Conservation (phyloP, 2,888 invertebrate species). For the Achlya flavicornis region DNA sequence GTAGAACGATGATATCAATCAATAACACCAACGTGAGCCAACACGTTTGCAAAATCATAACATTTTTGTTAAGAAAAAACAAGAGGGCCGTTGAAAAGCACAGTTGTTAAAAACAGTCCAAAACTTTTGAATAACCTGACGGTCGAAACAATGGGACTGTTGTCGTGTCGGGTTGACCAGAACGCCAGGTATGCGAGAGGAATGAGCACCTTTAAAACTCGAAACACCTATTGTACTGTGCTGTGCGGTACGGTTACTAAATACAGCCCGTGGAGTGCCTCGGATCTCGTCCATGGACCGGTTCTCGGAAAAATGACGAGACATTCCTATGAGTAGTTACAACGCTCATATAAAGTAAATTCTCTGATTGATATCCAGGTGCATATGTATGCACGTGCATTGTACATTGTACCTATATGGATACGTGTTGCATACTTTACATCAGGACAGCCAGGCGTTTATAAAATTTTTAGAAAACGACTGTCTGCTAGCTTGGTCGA, state of each 20-base stretch:
- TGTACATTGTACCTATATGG: too few relatives aligned
- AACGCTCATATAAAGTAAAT: slow-evolving; percentile 4
- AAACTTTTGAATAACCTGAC: slow-evolving; percentile 50
- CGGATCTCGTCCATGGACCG: slow-evolving; percentile 60
- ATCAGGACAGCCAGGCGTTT: background rate
- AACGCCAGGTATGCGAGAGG: slow-evolving; percentile 57
- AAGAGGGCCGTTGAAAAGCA: background rate
- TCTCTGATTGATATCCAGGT: slow-evolving; percentile 8
- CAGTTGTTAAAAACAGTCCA: slow-evolving; percentile 40
- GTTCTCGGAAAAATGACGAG: slow-evolving; percentile 72
- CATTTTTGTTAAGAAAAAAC: background rate
- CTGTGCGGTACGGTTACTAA: slow-evolving; percentile 39
- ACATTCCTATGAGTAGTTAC: slow-evolving; percentile 47
- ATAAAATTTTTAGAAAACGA: background rate
- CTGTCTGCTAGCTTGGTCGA: background rate
- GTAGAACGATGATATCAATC: too few relatives aligned
- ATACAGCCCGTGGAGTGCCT: slow-evolving; percentile 26
- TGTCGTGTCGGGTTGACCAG: slow-evolving; percentile 37
- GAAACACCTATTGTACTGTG: slow-evolving; percentile 64
- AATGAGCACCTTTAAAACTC: slow-evolving; percentile 53
- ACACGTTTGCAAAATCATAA: too few relatives aligned
- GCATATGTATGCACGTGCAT: background rate
- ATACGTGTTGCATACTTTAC: slow-evolving; percentile 2
- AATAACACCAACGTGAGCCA: too few relatives aligned
- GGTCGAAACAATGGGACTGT: slow-evolving; percentile 56